Evolutionary conservation across 2,888 invertebrate species (phyloP).

Genomic region (Hyposoter dolosus): DNA sequence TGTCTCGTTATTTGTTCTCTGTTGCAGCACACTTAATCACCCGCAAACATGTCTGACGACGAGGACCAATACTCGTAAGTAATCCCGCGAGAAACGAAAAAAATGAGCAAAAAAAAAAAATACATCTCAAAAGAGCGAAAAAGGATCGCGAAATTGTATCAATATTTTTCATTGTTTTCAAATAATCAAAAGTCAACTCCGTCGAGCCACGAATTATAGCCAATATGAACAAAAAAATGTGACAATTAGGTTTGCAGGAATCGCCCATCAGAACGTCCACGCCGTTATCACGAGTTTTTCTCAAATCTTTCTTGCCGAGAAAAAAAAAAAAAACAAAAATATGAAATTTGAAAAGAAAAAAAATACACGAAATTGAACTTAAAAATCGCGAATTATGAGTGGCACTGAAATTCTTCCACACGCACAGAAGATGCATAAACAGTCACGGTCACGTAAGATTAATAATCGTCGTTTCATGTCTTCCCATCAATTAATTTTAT

Average conservation of each 20-base stretch:
- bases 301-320: not conserved
- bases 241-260: conserved; percentile 62
- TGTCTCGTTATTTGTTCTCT: conserved; percentile 75
- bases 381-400: conserved; percentile 46
- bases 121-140: not conserved
- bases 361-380: conserved; percentile 1
- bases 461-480: conserved; percentile 55
- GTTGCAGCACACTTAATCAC: conserved; percentile 88
- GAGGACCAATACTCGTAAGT: conserved; percentile 98
- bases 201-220: not conserved
- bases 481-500: conserved; percentile 8
- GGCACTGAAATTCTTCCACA: conserved; percentile 64
- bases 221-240: conserved; percentile 3
- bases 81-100: conserved; percentile 71
- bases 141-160: not conserved
- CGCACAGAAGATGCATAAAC: conserved; percentile 63
- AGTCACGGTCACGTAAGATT: conserved; percentile 66
- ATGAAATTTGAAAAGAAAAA: conserved; percentile 16
- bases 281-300: conserved; percentile 14
- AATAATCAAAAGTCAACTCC: not conserved
- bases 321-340: conserved; percentile 20
- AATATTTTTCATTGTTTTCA: not conserved
- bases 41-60: conserved; percentile 96
- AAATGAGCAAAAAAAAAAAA: not conserved
- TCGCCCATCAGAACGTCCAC: conserved; percentile 37